These are phyloP conservation scores for Psittacula echo DNA, from an alignment of 2,797 vertebrate species.

Conservation along the genomic window DNA sequence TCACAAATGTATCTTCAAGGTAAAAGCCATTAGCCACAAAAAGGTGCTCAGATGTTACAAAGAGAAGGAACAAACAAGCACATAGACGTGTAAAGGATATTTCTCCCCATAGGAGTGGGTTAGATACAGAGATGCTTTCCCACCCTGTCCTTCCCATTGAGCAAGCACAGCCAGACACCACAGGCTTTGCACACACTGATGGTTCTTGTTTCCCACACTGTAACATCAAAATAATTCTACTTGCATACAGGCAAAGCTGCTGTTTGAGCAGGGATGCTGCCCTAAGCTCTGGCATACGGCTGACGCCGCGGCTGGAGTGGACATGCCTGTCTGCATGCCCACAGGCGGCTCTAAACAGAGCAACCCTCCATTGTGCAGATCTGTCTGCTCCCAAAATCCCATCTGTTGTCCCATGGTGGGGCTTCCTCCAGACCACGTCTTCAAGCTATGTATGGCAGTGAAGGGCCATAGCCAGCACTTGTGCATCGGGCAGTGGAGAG, in stretches of 20 bases:
- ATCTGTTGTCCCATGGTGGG: neutral
- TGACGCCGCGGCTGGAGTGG: neutral
- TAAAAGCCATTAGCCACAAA: neutral
- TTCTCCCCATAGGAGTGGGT: neutral
- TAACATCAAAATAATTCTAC: slow-evolving; percentile 1
- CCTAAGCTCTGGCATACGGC: neutral
- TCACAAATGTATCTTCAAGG: neutral
- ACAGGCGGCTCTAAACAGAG: neutral
- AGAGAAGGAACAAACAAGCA: neutral
- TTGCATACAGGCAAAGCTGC: slow-evolving; percentile 1
- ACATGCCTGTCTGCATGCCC: slow-evolving; percentile 19
- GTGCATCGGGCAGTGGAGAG: neutral
- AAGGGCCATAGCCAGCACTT: fast-evolving
- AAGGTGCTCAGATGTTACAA: neutral
- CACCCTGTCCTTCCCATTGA: neutral
- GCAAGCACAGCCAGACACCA: neutral
- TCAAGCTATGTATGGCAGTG: neutral
- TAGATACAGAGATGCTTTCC: neutral
- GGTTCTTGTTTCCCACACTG: neutral
- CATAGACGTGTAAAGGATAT: neutral
- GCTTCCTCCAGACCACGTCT: neutral
- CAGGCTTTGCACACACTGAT: neutral
- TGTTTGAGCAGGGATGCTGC: neutral
- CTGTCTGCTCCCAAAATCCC: slow-evolving; percentile 37
- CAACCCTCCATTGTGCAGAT: neutral